Conservation (phyloP, 30 jellyfish, hydroid and myxozoan genomes). For the Hydractinia echinata region DNA sequence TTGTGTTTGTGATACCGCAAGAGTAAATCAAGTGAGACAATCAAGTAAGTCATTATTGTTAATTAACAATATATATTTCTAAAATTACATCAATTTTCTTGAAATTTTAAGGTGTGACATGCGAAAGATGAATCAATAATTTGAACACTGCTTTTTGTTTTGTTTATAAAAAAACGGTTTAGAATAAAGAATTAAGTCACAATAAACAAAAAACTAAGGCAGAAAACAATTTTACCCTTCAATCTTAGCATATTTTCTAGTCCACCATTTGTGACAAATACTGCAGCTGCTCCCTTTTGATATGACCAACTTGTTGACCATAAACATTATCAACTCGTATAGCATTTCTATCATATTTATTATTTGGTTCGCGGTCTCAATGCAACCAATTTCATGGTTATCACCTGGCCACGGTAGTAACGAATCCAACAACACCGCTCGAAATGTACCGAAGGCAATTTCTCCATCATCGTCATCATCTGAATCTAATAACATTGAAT, state of each 20-base stretch:
- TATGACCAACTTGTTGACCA: slow-evolving; percentile 77
- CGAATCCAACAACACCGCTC: slow-evolving; percentile 70
- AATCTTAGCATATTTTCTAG: slow-evolving; percentile 41
- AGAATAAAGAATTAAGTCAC: too few species aligned
- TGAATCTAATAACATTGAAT: slow-evolving; percentile 16
- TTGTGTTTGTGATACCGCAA: too few species aligned
- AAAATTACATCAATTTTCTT: too few species aligned
- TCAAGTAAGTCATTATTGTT: too few species aligned
- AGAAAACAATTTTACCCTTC: slow-evolving; percentile 50
- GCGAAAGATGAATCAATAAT: too few species aligned
- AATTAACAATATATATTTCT: too few species aligned
- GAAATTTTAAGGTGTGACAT: too few species aligned
- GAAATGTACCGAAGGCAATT: slow-evolving; percentile 47
- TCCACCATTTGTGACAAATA: slow-evolving; percentile 43
- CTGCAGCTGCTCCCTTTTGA: slow-evolving; percentile 69
- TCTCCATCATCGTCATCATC: slow-evolving; percentile 47
- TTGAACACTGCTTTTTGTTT: too few species aligned
- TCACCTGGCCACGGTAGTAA: slow-evolving; percentile 59
- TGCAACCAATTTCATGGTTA: slow-evolving; percentile 61
- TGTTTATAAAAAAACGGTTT: too few species aligned
- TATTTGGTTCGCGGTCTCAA: slow-evolving; percentile 54
- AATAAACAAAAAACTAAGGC: too few species aligned
- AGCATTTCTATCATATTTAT: slow-evolving; percentile 62
- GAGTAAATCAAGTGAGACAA: too few species aligned
- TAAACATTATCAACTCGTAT: slow-evolving; percentile 60